Evolutionary conservation across 1,140 invertebrate species (phyloP).

Genomic region (Chrysopa pallens): DNA sequence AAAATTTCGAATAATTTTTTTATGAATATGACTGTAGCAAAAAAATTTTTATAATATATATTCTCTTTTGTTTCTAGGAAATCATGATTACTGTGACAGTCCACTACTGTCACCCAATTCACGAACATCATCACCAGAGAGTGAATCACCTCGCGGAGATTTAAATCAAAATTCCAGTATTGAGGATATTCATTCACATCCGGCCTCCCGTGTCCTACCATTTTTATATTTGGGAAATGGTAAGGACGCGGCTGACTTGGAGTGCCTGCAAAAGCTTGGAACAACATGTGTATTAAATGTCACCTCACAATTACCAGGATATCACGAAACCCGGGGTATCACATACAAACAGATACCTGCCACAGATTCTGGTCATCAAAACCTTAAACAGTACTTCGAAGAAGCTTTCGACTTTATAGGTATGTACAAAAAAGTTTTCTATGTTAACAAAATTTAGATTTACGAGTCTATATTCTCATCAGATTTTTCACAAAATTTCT

Average conservation of each 20-base stretch:
- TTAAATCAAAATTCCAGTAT: neutral
- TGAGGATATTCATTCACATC: conserved; percentile 52
- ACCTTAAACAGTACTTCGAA: conserved; percentile 83
- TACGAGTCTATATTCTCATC: no score
- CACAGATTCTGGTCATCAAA: conserved; percentile 70
- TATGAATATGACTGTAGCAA: no score
- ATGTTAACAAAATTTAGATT: no score
- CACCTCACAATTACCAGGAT: conserved; percentile 56
- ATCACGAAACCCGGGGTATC: conserved; percentile 50
- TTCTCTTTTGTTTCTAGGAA: no score
- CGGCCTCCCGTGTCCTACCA: conserved; percentile 65
- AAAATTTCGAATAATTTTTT: no score
- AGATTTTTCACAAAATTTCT: no score
- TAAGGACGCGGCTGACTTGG: conserved; percentile 58
- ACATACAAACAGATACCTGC: conserved; percentile 69
- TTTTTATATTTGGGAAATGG: conserved; percentile 78
- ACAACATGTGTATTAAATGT: conserved; percentile 68
- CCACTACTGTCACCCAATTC: no score
- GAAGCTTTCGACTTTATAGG: conserved; percentile 83
- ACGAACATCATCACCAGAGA: no score
- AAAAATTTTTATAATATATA: no score
- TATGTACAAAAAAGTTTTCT: conserved; percentile 27
- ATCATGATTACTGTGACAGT: no score
- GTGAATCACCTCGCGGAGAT: no score
- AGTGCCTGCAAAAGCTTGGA: conserved; percentile 42